phyloP scores from a whole-genome alignment of 1,140 invertebrate genomes.

The Mizuhopecten yessoensis region DNA sequence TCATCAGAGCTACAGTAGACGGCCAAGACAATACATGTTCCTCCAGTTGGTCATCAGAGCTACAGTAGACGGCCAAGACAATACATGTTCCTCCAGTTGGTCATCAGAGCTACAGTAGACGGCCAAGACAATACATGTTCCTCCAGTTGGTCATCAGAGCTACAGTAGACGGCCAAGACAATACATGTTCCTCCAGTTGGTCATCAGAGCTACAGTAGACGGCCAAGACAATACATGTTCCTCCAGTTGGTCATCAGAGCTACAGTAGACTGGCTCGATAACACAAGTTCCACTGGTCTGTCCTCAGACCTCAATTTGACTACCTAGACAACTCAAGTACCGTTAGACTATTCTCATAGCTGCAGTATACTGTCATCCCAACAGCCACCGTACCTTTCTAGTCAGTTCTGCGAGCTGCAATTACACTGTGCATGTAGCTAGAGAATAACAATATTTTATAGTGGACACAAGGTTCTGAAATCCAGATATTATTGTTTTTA shows the following conservation, averaged over 20 bases:
- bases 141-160: not conserved
- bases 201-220: too few species aligned
- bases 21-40: not conserved
- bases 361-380: too few species aligned
- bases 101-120: not conserved
- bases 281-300: too few species aligned
- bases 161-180: not conserved
- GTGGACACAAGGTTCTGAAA: not conserved
- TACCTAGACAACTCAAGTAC: too few species aligned
- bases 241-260: too few species aligned
- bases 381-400: not conserved
- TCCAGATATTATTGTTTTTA: constrained; percentile 13
- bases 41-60: not conserved
- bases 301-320: not conserved
- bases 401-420: not conserved
- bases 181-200: not conserved
- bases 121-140: not conserved
- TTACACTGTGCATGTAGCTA: not conserved
- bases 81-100: not conserved
- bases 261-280: too few species aligned
- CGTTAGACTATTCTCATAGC: too few species aligned
- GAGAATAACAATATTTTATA: too few species aligned
- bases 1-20: not conserved
- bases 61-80: not conserved
- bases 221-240: too few species aligned